Percentiles rank a stretch among this genome's conserved stretches.
These are phyloP conservation scores for Molossus alvarezi DNA, from an alignment of 2,797 vertebrate species.

Conservation along the genomic window DNA sequence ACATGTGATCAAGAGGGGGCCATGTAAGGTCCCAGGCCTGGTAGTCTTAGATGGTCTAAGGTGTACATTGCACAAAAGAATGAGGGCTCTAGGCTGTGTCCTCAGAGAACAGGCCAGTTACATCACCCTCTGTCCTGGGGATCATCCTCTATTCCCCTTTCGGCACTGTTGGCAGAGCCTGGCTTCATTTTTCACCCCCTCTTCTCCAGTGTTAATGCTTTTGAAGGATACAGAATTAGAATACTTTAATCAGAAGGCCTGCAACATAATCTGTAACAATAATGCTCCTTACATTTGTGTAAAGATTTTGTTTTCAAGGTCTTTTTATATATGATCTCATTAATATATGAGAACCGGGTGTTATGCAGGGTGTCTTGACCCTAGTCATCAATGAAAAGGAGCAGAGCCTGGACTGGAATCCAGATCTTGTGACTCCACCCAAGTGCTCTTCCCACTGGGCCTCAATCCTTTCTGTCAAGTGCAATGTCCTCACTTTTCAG, in stretches of 20 bases:
- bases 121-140: rapidly evolving
- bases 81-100: neutral
- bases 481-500: neutral
- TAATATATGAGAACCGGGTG: neutral
- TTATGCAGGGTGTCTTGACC: neutral
- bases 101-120: neutral
- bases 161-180: neutral
- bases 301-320: neutral
- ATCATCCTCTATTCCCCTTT: rapidly evolving
- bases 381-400: rapidly evolving
- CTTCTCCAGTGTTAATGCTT: neutral
- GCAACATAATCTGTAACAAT: neutral
- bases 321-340: neutral
- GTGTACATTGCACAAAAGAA: rapidly evolving
- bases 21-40: rapidly evolving
- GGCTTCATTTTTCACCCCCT: neutral
- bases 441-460: rapidly evolving
- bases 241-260: neutral
- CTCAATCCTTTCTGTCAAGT: neutral
- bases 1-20: neutral
- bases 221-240: neutral
- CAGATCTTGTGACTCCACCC: neutral
- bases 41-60: neutral
- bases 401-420: neutral
- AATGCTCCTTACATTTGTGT: neutral